phyloP scores from a whole-genome alignment of 1,140 invertebrate species.

The Tigriopus japonicus region DNA sequence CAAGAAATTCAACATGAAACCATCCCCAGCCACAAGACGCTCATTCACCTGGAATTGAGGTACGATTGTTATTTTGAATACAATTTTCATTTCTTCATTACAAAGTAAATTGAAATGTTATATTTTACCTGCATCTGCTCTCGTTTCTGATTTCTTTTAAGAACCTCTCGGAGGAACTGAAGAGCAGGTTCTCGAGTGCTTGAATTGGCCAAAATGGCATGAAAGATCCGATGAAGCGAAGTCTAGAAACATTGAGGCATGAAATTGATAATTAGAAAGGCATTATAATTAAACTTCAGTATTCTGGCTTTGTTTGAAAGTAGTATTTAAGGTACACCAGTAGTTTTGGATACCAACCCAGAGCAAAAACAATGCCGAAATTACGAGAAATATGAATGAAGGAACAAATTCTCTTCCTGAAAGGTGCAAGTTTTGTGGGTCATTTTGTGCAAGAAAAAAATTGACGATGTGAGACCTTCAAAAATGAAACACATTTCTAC shows the following conservation, averaged over 20 bases:
- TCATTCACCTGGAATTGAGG: conserved; percentile 34
- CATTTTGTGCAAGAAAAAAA: too few species aligned
- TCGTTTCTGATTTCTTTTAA: conserved; percentile 63
- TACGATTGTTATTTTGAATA: background rate
- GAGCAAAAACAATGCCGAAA: too few species aligned
- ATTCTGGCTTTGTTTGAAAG: too few species aligned
- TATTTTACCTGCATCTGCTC: conserved; percentile 48
- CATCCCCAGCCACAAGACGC: conserved; percentile 61
- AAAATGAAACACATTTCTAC: too few species aligned
- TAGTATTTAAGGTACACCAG: too few species aligned
- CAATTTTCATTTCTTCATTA: background rate
- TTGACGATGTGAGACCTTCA: too few species aligned
- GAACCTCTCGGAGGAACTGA: conserved; percentile 49
- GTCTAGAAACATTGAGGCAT: conserved; percentile 25
- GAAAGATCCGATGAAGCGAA: conserved; percentile 57
- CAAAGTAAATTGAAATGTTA: background rate
- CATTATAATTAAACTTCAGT: too few species aligned
- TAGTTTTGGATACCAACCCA: too few species aligned
- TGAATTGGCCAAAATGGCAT: conserved; percentile 58
- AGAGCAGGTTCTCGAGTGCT: conserved; percentile 51
- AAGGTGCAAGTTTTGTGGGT: too few species aligned
- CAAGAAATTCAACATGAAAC: conserved; percentile 82
- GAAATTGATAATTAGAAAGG: conserved; percentile 2
- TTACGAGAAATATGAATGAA: too few species aligned
- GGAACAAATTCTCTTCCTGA: too few species aligned